A percentile compares a stretch with the other conserved stretches of the same genome.
phyloP scores from a whole-genome alignment of 1,140 invertebrate species.

The Drosophila funebris region DNA sequence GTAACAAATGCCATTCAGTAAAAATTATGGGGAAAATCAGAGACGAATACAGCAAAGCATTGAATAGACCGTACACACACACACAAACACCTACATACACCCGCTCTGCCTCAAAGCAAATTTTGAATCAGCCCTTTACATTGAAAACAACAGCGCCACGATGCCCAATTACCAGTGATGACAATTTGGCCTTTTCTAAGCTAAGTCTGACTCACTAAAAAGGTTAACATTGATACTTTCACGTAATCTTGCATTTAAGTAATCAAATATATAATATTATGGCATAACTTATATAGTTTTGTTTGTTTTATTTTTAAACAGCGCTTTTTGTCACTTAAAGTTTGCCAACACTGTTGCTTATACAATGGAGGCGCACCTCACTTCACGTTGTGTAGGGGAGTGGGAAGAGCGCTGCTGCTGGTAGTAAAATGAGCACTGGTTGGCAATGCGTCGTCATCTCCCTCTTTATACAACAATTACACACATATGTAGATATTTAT shows the following conservation, averaged over 20 bases:
- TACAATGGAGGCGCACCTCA: conserved; percentile 34
- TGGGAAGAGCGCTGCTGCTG: neutral
- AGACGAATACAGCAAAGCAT: conserved; percentile 41
- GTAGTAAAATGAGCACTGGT: conserved; percentile 19
- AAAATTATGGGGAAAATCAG: conserved; percentile 49
- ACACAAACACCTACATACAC: conserved; percentile 22
- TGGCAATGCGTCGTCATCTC: conserved; percentile 70
- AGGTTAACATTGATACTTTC: no score
- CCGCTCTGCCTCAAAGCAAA: conserved; percentile 45
- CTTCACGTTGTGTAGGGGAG: conserved; percentile 16
- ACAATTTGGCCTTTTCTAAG: conserved; percentile 4
- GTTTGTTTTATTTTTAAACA: conserved; percentile 2
- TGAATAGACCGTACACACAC: conserved; percentile 32
- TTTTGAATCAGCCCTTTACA: conserved; percentile 63
- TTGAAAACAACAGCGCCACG: conserved; percentile 63
- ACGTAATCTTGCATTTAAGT: no score
- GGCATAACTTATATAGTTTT: no score
- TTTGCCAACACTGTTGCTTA: conserved; percentile 41
- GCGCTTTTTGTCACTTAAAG: conserved; percentile 3
- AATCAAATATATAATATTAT: no score
- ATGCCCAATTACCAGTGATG: conserved; percentile 49
- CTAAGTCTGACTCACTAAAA: no score
- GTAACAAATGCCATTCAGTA: conserved; percentile 46
- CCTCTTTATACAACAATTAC: conserved; percentile 40
- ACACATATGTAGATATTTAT: conserved; percentile 31